phyloP scores from a whole-genome alignment of 2,888 invertebrate genomes.

The Dendrolimus pini region DNA sequence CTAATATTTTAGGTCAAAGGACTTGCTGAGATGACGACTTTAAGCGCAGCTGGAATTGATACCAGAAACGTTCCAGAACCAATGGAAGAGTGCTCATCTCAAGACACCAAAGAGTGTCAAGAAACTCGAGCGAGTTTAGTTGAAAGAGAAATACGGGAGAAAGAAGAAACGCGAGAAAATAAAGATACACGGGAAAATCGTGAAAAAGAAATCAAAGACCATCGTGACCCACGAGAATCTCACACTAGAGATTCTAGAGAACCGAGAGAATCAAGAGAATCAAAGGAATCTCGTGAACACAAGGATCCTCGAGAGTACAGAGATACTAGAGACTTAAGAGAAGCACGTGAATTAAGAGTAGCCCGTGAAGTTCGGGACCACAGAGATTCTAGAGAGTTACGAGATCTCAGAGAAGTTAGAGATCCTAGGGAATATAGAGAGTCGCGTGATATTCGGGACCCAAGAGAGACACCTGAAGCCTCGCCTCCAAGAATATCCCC shows the following conservation, averaged over 20 bases:
- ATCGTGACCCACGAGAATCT: conserved; percentile 43
- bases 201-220: conserved; percentile 55
- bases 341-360: conserved; percentile 45
- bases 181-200: conserved; percentile 50
- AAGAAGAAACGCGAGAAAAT: conserved; percentile 53
- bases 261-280: conserved; percentile 40
- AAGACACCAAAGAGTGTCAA: conserved; percentile 48
- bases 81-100: conserved; percentile 66
- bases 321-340: conserved; percentile 44
- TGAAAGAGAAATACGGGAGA: conserved; percentile 47
- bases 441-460: conserved; percentile 44
- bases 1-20: conserved; percentile 81
- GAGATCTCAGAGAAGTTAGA: conserved; percentile 39
- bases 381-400: conserved; percentile 46
- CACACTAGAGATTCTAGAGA: conserved; percentile 57
- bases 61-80: conserved; percentile 65
- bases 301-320: conserved; percentile 41
- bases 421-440: conserved; percentile 44
- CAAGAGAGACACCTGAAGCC: conserved; percentile 57
- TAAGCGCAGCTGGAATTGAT: conserved; percentile 80
- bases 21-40: conserved; percentile 93
- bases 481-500: conserved; percentile 68
- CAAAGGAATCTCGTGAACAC: conserved; percentile 21
- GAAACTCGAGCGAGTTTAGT: conserved; percentile 54
- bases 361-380: conserved; percentile 49